Evolutionary conservation across 2,113 vertebrate species (phyloP).

Genomic region (western clawed frog (Xenopus tropicalis)): DNA sequence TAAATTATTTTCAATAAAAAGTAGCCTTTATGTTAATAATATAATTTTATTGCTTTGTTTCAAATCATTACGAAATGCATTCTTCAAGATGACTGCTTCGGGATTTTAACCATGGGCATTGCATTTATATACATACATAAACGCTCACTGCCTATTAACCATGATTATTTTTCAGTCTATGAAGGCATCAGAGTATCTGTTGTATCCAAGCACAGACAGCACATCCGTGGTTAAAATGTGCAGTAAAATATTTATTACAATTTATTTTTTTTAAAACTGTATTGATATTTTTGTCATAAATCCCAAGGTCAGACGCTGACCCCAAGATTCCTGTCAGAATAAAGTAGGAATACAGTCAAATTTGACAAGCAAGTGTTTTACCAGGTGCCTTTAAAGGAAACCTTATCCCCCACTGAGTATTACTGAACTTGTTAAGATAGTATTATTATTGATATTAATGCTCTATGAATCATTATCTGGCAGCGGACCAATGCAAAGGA

Average conservation of each 20-base stretch:
- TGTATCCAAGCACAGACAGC: neutral
- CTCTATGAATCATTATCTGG: constrained; percentile 65
- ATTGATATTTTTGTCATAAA: constrained; percentile 33
- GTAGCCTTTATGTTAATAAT: neutral
- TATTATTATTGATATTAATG: constrained; percentile 65
- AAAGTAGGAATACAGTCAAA: constrained; percentile 48
- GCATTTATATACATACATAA: constrained; percentile 29
- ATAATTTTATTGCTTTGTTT: neutral
- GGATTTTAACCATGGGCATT: neutral
- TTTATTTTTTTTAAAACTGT: neutral
- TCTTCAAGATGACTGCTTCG: neutral
- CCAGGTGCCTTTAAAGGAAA: constrained; percentile 53
- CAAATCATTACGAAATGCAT: neutral
- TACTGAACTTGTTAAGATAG: constrained; percentile 64
- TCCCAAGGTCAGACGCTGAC: constrained; percentile 54
- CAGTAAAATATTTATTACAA: neutral
- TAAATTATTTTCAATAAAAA: neutral
- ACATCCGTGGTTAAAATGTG: neutral
- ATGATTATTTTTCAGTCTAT: neutral
- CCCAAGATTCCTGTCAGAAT: constrained; percentile 46
- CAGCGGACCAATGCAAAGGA: constrained; percentile 54
- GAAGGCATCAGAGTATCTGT: neutral
- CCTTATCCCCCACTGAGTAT: constrained; percentile 55
- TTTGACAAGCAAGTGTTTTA: constrained; percentile 49
- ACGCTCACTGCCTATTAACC: constrained; percentile 31